Evolutionary conservation across 2,888 invertebrate species (phyloP).

Genomic region (Kryphioiulus occultus): DNA sequence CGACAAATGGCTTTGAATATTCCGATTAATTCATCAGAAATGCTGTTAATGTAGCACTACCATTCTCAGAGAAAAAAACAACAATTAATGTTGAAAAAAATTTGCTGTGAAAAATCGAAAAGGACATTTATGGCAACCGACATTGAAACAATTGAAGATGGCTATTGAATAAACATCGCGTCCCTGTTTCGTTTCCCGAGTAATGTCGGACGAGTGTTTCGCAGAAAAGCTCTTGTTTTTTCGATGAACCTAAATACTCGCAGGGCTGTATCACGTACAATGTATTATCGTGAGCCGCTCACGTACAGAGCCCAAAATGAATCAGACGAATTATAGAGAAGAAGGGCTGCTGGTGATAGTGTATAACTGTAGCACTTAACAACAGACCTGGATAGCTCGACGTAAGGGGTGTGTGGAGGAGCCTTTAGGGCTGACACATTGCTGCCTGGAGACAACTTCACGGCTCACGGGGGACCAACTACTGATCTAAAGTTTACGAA

Average conservation of each 20-base stretch:
- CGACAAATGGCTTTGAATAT: background rate
- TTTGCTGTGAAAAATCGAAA: background rate
- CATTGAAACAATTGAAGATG: background rate
- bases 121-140: background rate
- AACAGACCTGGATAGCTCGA: constrained; percentile 18
- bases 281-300: constrained; percentile 37
- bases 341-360: constrained; percentile 29
- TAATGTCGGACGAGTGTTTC: background rate
- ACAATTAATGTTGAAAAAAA: background rate
- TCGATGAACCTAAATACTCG: background rate
- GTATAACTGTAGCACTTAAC: constrained; percentile 25
- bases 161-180: background rate
- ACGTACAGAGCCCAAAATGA: constrained; percentile 32
- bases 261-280: constrained; percentile 29
- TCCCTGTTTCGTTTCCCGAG: background rate
- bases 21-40: background rate
- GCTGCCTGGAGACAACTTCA: constrained; percentile 40
- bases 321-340: constrained; percentile 40
- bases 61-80: background rate
- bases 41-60: background rate
- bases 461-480: constrained; percentile 22
- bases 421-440: constrained; percentile 40
- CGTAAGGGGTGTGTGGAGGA: constrained; percentile 13
- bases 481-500: constrained; percentile 40
- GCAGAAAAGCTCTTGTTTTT: background rate